A percentile compares a stretch with the other conserved stretches of the same genome.
Evolutionary conservation across 2,113 vertebrate genomes (phyloP).

Genomic region (Gulo gulo): DNA sequence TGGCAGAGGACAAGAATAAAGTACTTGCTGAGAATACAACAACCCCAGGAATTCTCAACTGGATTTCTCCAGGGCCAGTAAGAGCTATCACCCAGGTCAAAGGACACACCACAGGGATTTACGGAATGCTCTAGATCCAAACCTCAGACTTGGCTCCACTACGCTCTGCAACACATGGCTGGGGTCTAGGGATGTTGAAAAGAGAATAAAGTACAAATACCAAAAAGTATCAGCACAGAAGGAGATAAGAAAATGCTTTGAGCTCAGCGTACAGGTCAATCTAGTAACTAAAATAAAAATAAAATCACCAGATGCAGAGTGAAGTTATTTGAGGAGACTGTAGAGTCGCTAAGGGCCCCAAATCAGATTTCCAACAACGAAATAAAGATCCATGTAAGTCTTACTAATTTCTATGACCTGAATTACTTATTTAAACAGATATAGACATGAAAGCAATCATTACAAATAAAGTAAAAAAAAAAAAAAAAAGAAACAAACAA

Average conservation of each 20-base stretch:
- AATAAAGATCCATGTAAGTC: neutral
- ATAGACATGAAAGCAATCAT: neutral
- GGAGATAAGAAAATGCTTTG: neutral
- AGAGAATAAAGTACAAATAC: neutral
- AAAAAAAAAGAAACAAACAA: neutral
- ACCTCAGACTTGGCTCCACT: neutral
- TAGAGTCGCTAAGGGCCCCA: neutral
- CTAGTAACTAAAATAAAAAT: neutral
- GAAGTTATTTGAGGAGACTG: neutral
- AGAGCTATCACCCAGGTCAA: neutral
- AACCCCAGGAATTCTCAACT: slow-evolving; percentile 57
- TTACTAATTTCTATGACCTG: neutral
- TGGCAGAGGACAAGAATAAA: slow-evolving; percentile 47
- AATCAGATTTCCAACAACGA: slow-evolving; percentile 5
- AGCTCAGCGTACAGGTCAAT: neutral
- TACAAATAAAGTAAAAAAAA: neutral
- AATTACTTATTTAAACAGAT: neutral
- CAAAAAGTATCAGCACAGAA: slow-evolving; percentile 17
- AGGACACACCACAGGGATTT: neutral
- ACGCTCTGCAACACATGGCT: neutral
- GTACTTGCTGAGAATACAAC: slow-evolving; percentile 19
- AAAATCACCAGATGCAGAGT: neutral
- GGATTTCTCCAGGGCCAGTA: neutral
- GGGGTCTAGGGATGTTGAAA: neutral
- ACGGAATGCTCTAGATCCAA: neutral